Percentiles rank a stretch among this genome's conserved stretches.
These are phyloP conservation scores for Entelurus aequoreus DNA, from an alignment of 2,113 vertebrate genomes.

Conservation along the genomic window DNA sequence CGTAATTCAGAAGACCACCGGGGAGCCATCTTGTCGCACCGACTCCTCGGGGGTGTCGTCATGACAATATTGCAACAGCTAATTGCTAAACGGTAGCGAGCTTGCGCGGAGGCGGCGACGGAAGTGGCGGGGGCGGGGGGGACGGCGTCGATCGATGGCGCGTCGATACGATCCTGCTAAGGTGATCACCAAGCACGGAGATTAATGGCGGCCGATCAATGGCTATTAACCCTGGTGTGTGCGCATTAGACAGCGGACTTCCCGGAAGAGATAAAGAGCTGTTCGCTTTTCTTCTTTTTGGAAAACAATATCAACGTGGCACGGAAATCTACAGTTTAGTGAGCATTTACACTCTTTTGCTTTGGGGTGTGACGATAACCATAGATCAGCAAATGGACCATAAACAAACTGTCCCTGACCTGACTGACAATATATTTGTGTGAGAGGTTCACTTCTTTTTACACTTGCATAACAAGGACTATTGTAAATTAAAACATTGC, in stretches of 20 bases:
- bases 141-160: constrained; percentile 49
- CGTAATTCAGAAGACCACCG: constrained; percentile 33
- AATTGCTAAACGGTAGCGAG: constrained; percentile 66
- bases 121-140: constrained; percentile 24
- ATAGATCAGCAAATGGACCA: too few relatives aligned
- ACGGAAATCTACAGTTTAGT: too few relatives aligned
- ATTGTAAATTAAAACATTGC: too few relatives aligned
- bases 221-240: constrained; percentile 60
- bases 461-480: too few relatives aligned
- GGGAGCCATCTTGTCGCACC: constrained; percentile 50
- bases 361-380: too few relatives aligned
- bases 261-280: too few relatives aligned
- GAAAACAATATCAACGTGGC: too few relatives aligned
- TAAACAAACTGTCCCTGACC: too few relatives aligned
- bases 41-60: constrained; percentile 48
- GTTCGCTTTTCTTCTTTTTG: too few relatives aligned
- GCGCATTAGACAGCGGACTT: constrained; percentile 19
- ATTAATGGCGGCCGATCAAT: constrained; percentile 67
- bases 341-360: too few relatives aligned
- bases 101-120: constrained; percentile 41
- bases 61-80: constrained; percentile 55
- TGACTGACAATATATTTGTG: too few relatives aligned
- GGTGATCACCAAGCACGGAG: constrained; percentile 65
- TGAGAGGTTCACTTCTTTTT: too few relatives aligned
- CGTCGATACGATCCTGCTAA: constrained; percentile 59